These are phyloP conservation scores for Lissocephala sabroskyi DNA, from an alignment of 2,888 invertebrate species.

Conservation along the genomic window DNA sequence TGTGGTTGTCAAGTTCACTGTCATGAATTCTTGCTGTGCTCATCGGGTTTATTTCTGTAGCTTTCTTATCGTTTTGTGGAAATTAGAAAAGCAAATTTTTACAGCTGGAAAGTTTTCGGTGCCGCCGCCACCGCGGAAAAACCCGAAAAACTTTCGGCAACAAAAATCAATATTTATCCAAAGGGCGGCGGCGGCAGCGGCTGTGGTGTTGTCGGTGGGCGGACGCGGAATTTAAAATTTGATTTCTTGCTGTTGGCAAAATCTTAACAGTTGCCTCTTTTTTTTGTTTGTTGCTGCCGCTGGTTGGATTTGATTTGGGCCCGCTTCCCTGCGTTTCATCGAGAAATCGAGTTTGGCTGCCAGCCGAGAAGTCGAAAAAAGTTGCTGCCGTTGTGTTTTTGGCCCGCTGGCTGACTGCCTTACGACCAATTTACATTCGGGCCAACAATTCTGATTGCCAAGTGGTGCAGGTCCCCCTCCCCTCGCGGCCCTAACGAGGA, in stretches of 20 bases:
- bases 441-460: conserved; percentile 3
- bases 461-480: background rate
- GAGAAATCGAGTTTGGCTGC: conserved; percentile 20
- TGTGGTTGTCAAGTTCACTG: conserved; percentile 34
- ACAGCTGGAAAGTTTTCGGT: conserved; percentile 30
- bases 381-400: background rate
- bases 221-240: conserved; percentile 38
- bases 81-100: conserved; percentile 15
- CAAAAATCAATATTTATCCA: conserved; percentile 57
- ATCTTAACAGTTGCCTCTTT: conserved; percentile 7
- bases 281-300: conserved; percentile 1
- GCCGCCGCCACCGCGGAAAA: no score
- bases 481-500: conserved; percentile 19
- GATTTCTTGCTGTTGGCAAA: conserved; percentile 17
- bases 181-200: no score
- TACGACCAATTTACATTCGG: conserved; percentile 39
- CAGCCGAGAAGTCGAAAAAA: conserved; percentile 30
- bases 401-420: background rate
- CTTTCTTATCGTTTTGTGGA: background rate
- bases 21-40: conserved; percentile 13
- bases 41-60: background rate
- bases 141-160: conserved; percentile 27
- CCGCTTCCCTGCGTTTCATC: conserved; percentile 5
- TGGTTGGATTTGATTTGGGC: conserved; percentile 3
- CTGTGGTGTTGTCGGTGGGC: no score